Conservation (phyloP, 2,113 vertebrate genomes). For the Sphyrna mokarran region DNA sequence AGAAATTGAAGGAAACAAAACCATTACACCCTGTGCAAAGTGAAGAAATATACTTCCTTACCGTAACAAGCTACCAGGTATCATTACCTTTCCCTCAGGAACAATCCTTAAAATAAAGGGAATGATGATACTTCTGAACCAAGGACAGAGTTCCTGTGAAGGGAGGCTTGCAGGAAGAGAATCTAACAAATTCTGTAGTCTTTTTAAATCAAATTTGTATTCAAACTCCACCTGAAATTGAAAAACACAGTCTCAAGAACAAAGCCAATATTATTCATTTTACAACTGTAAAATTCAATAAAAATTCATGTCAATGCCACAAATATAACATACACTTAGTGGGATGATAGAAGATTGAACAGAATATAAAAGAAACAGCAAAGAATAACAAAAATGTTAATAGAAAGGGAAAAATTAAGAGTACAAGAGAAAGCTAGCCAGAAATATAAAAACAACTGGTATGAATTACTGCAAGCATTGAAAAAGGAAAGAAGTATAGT, state of each 20-base stretch:
- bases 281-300: background rate
- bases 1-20: slow-evolving; percentile 36
- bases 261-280: background rate
- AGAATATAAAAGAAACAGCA: background rate
- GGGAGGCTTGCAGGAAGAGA: slow-evolving; percentile 65
- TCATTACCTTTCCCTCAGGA: slow-evolving; percentile 73
- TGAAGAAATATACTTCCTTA: background rate
- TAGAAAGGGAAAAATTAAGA: too few relatives aligned
- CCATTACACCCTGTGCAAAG: background rate
- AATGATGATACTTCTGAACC: slow-evolving; percentile 78
- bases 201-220: slow-evolving; percentile 61
- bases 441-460: too few relatives aligned
- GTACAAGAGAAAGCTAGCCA: too few relatives aligned
- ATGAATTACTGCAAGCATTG: too few relatives aligned
- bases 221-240: slow-evolving; percentile 75
- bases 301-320: background rate
- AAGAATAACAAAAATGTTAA: too few relatives aligned
- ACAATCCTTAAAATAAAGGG: slow-evolving; percentile 73
- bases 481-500: too few relatives aligned
- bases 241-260: background rate
- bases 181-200: slow-evolving; percentile 67
- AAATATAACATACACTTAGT: slow-evolving; percentile 20
- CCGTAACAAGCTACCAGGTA: too few relatives aligned
- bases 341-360: too few relatives aligned
- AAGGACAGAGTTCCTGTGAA: slow-evolving; percentile 68